These are phyloP conservation scores for Andrena minutula DNA, from an alignment of 2,888 invertebrate genomes.

Conservation along the genomic window DNA sequence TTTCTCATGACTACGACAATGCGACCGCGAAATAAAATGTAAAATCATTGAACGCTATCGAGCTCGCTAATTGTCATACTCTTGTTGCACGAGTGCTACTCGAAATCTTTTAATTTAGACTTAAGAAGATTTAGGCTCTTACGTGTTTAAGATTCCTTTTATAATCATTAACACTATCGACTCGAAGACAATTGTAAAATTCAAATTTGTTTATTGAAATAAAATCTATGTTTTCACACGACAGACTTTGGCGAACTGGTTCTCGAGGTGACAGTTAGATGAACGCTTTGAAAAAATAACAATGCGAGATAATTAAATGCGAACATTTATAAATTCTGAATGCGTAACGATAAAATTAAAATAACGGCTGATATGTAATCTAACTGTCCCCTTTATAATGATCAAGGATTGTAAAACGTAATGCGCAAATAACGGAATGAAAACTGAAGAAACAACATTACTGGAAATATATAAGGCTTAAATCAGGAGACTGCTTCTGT, in stretches of 20 bases:
- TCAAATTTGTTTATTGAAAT: slow-evolving; percentile 49
- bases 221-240: slow-evolving; percentile 46
- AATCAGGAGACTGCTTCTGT: slow-evolving; percentile 44
- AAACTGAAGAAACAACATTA: slow-evolving; percentile 8
- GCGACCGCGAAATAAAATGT: slow-evolving; percentile 26
- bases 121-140: slow-evolving; percentile 27
- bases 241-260: slow-evolving; percentile 19
- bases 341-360: slow-evolving; percentile 10
- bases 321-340: slow-evolving; percentile 6
- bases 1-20: slow-evolving; percentile 41
- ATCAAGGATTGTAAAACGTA: neutral
- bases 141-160: slow-evolving; percentile 29
- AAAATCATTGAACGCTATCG: slow-evolving; percentile 30
- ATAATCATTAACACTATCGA: slow-evolving; percentile 29
- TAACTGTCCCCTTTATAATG: neutral
- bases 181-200: slow-evolving; percentile 46
- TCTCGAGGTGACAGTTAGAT: neutral
- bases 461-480: slow-evolving; percentile 40
- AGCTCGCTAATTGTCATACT: slow-evolving; percentile 39
- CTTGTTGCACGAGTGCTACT: slow-evolving; percentile 34
- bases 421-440: slow-evolving; percentile 1
- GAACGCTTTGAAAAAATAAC: neutral
- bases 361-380: slow-evolving; percentile 20
- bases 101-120: slow-evolving; percentile 25
- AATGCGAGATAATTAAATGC: neutral